Conservation (phyloP, 2,113 vertebrate genomes). For the Acanthochromis polyacanthus region DNA sequence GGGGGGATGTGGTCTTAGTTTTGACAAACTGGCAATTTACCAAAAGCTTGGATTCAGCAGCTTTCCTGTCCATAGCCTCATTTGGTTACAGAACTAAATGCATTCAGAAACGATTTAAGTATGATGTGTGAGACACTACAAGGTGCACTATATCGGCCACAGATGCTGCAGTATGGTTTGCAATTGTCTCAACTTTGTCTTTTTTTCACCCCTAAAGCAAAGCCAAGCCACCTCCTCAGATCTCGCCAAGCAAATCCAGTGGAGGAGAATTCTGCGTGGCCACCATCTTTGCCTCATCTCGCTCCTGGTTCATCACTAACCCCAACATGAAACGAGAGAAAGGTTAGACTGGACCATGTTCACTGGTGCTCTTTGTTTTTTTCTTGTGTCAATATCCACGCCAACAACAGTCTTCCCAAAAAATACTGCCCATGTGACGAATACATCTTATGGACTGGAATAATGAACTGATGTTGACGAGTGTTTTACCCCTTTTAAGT, state of each 20-base stretch:
- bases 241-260: constrained; percentile 96
- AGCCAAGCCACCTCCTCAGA: constrained; percentile 95
- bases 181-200: not conserved
- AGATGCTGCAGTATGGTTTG: not conserved
- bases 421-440: not conserved
- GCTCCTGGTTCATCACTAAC: constrained; percentile 97
- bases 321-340: constrained; percentile 96
- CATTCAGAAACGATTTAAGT: not conserved
- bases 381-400: too few relatives aligned
- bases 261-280: constrained; percentile 97
- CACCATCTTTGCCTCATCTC: constrained; percentile 92
- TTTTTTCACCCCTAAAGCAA: constrained; percentile 86
- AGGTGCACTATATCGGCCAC: not conserved
- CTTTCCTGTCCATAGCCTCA: not conserved
- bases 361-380: not conserved
- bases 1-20: constrained; percentile 1
- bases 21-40: not conserved
- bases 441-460: not conserved
- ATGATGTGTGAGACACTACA: not conserved
- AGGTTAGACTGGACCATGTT: constrained; percentile 86
- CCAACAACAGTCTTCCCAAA: not conserved
- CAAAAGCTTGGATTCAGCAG: not conserved
- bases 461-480: not conserved
- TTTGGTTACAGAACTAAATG: not conserved
- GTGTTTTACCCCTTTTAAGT: not conserved